A percentile compares a stretch with the other conserved stretches of the same genome.
These are phyloP conservation scores for Apantesis nais DNA, from an alignment of 2,888 invertebrate species.

Conservation along the genomic window DNA sequence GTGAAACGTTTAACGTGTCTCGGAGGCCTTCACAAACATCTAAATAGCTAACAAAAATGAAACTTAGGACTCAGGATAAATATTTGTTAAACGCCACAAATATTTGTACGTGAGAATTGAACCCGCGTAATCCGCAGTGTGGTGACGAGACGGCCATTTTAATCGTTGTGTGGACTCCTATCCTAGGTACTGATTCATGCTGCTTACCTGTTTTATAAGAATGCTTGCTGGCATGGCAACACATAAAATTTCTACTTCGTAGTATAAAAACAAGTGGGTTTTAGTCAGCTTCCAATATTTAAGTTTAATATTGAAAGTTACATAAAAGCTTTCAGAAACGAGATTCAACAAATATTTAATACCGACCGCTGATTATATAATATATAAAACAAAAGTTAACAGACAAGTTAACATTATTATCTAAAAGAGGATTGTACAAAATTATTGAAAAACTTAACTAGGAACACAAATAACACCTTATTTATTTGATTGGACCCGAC, in stretches of 20 bases:
- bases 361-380: background rate
- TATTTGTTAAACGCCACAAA: background rate
- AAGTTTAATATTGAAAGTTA: background rate
- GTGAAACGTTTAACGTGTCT: background rate
- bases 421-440: conserved; percentile 4
- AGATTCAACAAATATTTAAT: conserved; percentile 5
- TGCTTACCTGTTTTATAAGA: background rate
- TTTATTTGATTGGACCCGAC: conserved; percentile 7
- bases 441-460: conserved; percentile 12
- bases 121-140: no score
- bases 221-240: background rate
- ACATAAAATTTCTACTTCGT: background rate
- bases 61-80: background rate
- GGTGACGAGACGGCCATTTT: background rate
- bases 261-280: background rate
- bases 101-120: background rate
- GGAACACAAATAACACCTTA: conserved; percentile 4
- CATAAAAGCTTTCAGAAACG: background rate
- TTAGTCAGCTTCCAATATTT: background rate
- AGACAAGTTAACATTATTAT: background rate
- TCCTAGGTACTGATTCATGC: background rate
- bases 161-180: background rate
- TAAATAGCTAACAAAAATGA: background rate
- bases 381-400: background rate
- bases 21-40: background rate